Base-by-base conservation (phyloP, 2,113 vertebrate species). In the Ptychochromis oligacanthus region DNA sequence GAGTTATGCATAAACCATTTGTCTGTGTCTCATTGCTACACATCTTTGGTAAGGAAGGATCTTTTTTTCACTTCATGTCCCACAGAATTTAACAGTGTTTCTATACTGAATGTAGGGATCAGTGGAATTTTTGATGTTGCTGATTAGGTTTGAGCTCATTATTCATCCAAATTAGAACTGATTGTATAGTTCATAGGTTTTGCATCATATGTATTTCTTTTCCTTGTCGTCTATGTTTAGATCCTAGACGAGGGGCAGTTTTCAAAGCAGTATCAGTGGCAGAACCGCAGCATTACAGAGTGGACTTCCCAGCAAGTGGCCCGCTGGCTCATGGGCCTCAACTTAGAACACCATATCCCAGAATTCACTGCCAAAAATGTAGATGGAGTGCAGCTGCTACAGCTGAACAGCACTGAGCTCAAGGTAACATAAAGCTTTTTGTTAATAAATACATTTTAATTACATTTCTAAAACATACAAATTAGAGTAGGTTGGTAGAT, bases 281-380 rank as follows among this genome's bases (percentile, higher is more conserved):
- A 96, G 93, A 97, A 92, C 89, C 91, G 92, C 62, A 95, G 95
- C 64, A 92, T 98, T n/a, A 91, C 95, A 0, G 98, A 98, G 20
- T 99, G 98, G 98, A 97, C 94, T 2, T 94, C 96, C 77, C 97
- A 98, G 91, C 97, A 99, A 83, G 98, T 99, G 78, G 96, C 96
- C 54, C 95, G 95, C 93, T 99, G 98, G 98, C 89, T 99, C 34
- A 93, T 94, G 94, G 97, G 96, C 87, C 95, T 99, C 79, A 97
- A 95, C 94, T 94, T 99, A 91, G 97, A 99, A 77, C 97, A 97
- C 52, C 96, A 98, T 60, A 96, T 98, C 87, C 94, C 97, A 31
- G 96, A 98, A 94, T 99, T 99, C 96, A 97, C 95, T 90, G 95
- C 97, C 95, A 97, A 97, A 85, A 97, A 97, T 85, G 91, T 99